phyloP scores from a whole-genome alignment of 2,888 invertebrate species.

The Himalopsyche anomala region DNA sequence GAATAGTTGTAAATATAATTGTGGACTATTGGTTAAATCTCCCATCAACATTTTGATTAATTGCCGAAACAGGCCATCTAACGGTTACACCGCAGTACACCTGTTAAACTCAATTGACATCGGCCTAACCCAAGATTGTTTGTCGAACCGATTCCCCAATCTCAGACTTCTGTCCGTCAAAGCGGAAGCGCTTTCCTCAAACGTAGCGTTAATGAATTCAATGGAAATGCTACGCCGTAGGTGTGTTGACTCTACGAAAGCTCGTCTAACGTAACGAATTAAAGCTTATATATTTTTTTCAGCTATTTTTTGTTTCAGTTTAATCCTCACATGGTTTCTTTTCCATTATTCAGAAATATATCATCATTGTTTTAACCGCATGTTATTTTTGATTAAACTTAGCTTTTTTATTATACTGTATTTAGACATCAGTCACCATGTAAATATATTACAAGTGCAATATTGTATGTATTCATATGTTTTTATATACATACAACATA shows the following conservation, averaged over 20 bases:
- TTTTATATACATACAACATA: too few species aligned
- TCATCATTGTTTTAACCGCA: not conserved
- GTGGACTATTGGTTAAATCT: not conserved
- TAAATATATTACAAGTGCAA: too few species aligned
- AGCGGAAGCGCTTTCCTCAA: not conserved
- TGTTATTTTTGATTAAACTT: too few species aligned
- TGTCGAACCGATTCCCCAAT: slow-evolving; percentile 33
- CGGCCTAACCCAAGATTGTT: slow-evolving; percentile 34
- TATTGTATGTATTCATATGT: too few species aligned
- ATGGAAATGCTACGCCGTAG: slow-evolving; percentile 18
- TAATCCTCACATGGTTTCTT: not conserved
- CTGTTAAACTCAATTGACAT: slow-evolving; percentile 10
- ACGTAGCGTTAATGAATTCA: not conserved
- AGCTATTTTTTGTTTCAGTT: not conserved
- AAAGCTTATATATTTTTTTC: not conserved
- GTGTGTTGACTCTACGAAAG: slow-evolving; percentile 19
- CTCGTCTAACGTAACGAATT: not conserved
- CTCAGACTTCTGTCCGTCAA: slow-evolving; percentile 10
- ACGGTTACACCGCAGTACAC: not conserved
- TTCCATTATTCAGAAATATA: not conserved
- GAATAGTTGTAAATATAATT: too few species aligned
- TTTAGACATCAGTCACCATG: too few species aligned
- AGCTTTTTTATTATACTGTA: too few species aligned
- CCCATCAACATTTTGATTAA: slow-evolving; percentile 1
- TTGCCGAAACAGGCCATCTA: not conserved